Percentiles rank a stretch among this genome's conserved stretches.
These are phyloP conservation scores for Lophura nycthemera DNA, from an alignment of 2,113 vertebrate genomes.

Conservation along the genomic window DNA sequence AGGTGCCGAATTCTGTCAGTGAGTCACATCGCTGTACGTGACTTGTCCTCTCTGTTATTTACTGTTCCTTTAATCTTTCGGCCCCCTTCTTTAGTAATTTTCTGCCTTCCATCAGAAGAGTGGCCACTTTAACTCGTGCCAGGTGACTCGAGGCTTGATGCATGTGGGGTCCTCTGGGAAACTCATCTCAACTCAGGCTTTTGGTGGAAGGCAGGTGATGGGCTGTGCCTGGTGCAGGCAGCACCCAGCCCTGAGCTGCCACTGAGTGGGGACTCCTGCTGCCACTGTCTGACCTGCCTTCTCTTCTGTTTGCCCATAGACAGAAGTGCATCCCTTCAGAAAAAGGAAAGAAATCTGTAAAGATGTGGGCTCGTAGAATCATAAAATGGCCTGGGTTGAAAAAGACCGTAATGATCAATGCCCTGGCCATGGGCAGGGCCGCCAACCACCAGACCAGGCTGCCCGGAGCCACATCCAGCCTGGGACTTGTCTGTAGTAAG, in stretches of 20 bases:
- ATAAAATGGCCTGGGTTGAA: too few species aligned
- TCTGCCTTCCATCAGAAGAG: background rate
- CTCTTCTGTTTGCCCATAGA: background rate
- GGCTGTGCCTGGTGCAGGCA: background rate
- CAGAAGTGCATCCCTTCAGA: background rate
- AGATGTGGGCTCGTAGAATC: background rate
- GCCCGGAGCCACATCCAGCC: too few species aligned
- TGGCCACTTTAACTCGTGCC: background rate
- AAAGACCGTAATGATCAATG: too few species aligned
- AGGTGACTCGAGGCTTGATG: background rate
- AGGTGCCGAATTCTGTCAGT: slow-evolving; percentile 13
- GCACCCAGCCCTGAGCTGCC: rapidly evolving
- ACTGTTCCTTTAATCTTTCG: slow-evolving; percentile 22
- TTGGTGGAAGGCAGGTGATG: background rate
- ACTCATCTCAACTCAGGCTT: background rate
- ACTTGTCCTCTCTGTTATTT: slow-evolving; percentile 36
- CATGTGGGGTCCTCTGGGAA: background rate
- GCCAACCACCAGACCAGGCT: too few species aligned
- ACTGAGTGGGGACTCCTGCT: background rate
- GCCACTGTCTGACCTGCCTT: background rate
- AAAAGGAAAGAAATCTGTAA: background rate
- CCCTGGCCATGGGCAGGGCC: too few species aligned
- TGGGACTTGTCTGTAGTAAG: background rate
- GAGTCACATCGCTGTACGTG: slow-evolving; percentile 23
- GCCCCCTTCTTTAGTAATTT: slow-evolving; percentile 13